Evolutionary conservation across 37 sponge, comb jelly and placozoan genomes (phyloP).

Genomic region (Cliona cf. orientalis): DNA sequence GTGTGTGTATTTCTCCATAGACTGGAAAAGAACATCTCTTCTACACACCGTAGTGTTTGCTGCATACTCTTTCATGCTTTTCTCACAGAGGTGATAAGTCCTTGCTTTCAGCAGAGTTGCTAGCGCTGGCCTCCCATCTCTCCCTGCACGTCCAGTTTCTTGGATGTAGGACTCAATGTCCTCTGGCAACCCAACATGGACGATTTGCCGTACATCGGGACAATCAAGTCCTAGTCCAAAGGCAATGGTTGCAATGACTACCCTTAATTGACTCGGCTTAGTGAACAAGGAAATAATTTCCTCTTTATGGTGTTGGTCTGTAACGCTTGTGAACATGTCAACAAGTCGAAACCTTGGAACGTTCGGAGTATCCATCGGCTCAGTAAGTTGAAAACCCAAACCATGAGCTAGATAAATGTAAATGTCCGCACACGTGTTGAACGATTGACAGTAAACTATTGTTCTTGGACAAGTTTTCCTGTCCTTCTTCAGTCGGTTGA

Average conservation of each 20-base stretch:
- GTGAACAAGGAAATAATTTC: conserved; percentile 24
- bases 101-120: conserved; percentile 21
- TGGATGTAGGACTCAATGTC: conserved; percentile 34
- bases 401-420: background rate
- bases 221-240: conserved; percentile 50
- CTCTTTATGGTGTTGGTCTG: conserved; percentile 6
- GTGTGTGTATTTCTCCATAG: background rate
- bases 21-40: conserved; percentile 4
- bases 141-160: conserved; percentile 39
- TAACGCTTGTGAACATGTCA: conserved; percentile 31
- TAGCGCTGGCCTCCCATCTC: conserved; percentile 25
- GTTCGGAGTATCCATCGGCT: conserved; percentile 23
- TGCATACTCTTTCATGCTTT: background rate
- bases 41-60: conserved; percentile 4
- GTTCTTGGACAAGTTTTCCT: conserved; percentile 25
- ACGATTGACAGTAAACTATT: conserved; percentile 20
- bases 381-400: conserved; percentile 19
- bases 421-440: conserved; percentile 19
- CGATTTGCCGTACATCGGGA: conserved; percentile 7
- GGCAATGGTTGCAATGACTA: conserved; percentile 27
- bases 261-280: background rate
- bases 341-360: conserved; percentile 3
- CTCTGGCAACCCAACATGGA: conserved; percentile 39
- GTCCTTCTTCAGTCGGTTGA: background rate
- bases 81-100: background rate